Evolutionary conservation across 1,140 invertebrate genomes (phyloP).

Genomic region (Trichonephila clavipes): DNA sequence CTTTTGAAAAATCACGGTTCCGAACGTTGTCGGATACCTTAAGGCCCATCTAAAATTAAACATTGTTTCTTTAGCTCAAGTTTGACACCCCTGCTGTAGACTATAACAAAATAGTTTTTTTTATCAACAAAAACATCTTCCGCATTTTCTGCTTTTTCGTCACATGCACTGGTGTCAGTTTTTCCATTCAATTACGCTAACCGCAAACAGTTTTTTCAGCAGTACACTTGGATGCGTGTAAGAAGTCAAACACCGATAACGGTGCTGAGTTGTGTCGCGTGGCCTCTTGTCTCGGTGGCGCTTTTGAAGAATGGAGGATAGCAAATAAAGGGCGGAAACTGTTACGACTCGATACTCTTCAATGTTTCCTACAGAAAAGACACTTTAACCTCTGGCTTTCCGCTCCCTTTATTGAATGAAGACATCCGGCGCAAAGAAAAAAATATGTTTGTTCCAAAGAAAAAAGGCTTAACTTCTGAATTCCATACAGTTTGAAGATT

Average conservation of each 20-base stretch:
- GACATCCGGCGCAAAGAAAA: conserved; percentile 12
- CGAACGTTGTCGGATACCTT: no score
- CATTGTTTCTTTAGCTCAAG: no score
- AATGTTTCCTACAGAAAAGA: background rate
- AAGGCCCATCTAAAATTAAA: no score
- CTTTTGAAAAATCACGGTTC: no score
- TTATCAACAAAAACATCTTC: no score
- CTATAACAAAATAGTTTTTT: no score
- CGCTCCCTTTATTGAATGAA: conserved; percentile 40
- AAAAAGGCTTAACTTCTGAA: no score
- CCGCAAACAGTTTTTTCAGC: background rate
- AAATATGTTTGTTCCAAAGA: no score
- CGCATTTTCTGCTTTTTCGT: no score
- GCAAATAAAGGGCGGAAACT: conserved; percentile 22
- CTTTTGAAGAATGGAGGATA: background rate
- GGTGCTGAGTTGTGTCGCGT: conserved; percentile 27
- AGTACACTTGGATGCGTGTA: background rate
- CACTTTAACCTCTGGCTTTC: background rate
- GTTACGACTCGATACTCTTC: conserved; percentile 16
- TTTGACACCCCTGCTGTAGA: no score
- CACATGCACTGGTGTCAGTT: background rate
- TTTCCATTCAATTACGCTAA: background rate
- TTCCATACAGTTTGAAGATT: no score
- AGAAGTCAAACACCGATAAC: background rate
- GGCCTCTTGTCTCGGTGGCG: background rate